These are phyloP conservation scores for Chironomus riparius DNA, from an alignment of 2,888 invertebrate genomes.

Conservation along the genomic window DNA sequence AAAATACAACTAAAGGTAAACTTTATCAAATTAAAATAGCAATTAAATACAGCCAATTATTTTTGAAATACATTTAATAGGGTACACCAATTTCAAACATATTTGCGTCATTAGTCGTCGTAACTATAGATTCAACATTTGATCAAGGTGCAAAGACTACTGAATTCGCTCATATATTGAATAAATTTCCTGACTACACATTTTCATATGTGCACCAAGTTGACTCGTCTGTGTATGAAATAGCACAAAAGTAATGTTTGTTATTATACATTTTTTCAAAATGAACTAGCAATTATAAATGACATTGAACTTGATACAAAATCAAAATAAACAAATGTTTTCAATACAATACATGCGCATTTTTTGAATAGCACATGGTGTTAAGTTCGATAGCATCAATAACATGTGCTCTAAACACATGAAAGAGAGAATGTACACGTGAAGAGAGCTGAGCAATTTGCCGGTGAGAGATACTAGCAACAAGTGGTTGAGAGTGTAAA, in stretches of 20 bases:
- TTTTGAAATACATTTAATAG: not conserved
- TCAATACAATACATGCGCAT: not conserved
- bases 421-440: not conserved
- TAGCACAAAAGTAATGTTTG: not conserved
- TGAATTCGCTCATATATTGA: not conserved
- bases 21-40: not conserved
- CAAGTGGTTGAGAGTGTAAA: not conserved
- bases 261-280: not conserved
- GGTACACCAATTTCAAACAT: not conserved
- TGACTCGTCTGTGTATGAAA: not conserved
- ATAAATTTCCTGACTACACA: constrained; percentile 1
- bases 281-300: not conserved
- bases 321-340: not conserved
- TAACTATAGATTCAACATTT: not conserved
- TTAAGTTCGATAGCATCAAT: not conserved
- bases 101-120: not conserved
- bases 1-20: not conserved
- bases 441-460: not conserved
- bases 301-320: not conserved
- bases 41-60: not conserved
- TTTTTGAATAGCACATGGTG: not conserved
- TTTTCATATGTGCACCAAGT: constrained; percentile 2
- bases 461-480: not conserved
- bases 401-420: not conserved
- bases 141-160: not conserved